Conservation (phyloP, 2,797 vertebrate species). For the Telmatherina bonti region DNA sequence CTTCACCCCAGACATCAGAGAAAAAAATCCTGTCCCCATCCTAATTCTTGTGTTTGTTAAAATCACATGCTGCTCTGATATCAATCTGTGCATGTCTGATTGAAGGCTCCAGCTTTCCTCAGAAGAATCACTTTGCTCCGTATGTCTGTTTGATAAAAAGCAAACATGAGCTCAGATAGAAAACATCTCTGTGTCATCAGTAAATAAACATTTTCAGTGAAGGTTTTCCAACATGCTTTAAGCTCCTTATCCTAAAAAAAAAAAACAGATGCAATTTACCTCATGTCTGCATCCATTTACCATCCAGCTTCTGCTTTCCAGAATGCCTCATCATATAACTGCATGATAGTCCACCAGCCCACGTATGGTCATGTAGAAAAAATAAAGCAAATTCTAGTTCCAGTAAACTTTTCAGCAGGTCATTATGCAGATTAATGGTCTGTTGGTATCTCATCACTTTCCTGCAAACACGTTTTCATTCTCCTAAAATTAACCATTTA, state of each 20-base stretch:
- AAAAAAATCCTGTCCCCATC: too few species aligned
- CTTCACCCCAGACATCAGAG: conserved; percentile 23
- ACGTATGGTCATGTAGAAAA: conserved; percentile 27
- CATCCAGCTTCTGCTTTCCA: conserved; percentile 37
- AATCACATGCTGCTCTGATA: conserved; percentile 36
- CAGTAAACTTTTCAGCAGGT: too few species aligned
- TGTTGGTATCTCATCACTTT: too few species aligned
- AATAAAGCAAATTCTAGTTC: background rate
- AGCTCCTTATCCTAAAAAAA: conserved; percentile 20
- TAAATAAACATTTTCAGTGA: conserved; percentile 53
- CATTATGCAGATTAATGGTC: too few species aligned
- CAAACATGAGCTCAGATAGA: conserved; percentile 48
- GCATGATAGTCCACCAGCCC: conserved; percentile 15
- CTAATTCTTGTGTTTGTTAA: conserved; percentile 37
- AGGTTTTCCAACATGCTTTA: conserved; percentile 36
- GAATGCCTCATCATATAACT: conserved; percentile 7
- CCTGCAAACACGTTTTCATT: too few species aligned
- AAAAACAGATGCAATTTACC: conserved; percentile 47
- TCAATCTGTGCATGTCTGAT: conserved; percentile 42
- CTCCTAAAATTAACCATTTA: too few species aligned
- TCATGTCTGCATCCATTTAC: conserved; percentile 34
- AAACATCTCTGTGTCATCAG: conserved; percentile 43
- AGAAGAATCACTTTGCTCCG: conserved; percentile 37
- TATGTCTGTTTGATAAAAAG: conserved; percentile 52
- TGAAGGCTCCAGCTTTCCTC: conserved; percentile 25